Evolutionary conservation across 2,888 invertebrate species (phyloP).

Genomic region (Acanthosepion esculentum): DNA sequence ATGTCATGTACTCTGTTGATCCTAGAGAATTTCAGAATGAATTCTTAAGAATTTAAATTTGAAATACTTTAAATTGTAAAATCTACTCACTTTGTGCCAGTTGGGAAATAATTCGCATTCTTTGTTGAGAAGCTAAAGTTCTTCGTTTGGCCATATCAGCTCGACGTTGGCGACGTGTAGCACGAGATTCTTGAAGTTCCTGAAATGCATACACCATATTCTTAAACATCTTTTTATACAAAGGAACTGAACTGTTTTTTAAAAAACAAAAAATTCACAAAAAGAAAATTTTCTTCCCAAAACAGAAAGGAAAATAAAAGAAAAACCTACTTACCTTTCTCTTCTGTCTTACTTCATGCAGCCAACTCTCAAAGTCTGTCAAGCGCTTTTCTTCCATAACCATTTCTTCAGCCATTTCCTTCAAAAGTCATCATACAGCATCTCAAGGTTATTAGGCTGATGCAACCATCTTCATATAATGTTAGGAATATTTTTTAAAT

Average conservation of each 20-base stretch:
- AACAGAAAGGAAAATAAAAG: not conserved
- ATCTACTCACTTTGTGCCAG: slow-evolving; percentile 79
- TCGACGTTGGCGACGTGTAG: slow-evolving; percentile 85
- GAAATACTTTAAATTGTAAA: too few relatives aligned
- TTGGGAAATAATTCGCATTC: slow-evolving; percentile 94
- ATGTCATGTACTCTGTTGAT: too few relatives aligned
- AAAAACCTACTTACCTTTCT: slow-evolving; percentile 77
- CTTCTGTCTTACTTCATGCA: slow-evolving; percentile 78
- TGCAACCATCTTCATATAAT: not conserved
- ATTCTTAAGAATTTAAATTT: too few relatives aligned
- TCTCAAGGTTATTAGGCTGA: not conserved
- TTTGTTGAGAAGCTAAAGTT: slow-evolving; percentile 93
- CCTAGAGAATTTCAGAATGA: too few relatives aligned
- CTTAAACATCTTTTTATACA: too few relatives aligned
- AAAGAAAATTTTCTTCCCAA: not conserved
- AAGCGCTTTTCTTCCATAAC: slow-evolving; percentile 63
- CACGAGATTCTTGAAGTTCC: slow-evolving; percentile 84
- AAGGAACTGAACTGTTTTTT: too few relatives aligned
- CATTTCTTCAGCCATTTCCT: slow-evolving; percentile 68
- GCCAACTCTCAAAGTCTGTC: slow-evolving; percentile 77
- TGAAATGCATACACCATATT: slow-evolving; percentile 71
- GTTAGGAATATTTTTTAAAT: not conserved
- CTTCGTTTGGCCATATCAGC: slow-evolving; percentile 91
- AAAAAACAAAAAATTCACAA: too few relatives aligned
- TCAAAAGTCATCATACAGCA: not conserved